These are phyloP conservation scores for Arbacia lixula DNA, from an alignment of 53 echinoderm and acorn worm genomes.

Conservation along the genomic window DNA sequence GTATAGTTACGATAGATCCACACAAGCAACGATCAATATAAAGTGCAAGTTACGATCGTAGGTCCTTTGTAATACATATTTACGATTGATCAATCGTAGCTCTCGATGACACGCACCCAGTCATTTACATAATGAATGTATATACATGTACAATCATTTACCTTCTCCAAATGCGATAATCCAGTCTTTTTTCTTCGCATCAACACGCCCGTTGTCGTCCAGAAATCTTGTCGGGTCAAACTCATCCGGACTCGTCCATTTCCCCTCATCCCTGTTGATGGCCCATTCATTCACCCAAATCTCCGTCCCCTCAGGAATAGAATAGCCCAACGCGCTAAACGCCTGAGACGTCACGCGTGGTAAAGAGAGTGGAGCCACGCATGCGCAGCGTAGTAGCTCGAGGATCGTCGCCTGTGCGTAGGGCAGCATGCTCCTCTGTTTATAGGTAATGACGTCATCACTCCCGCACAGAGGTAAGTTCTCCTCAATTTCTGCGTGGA, in stretches of 20 bases:
- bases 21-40: too few species aligned
- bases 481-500: constrained; percentile 41
- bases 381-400: constrained; percentile 50
- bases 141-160: too few species aligned
- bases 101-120: too few species aligned
- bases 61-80: too few species aligned
- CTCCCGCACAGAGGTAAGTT: not conserved
- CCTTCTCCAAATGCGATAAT: constrained; percentile 64
- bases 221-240: constrained; percentile 60
- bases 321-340: constrained; percentile 34
- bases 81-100: too few species aligned
- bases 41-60: too few species aligned
- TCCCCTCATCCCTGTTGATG: constrained; percentile 47
- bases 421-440: not conserved
- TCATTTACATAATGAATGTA: too few species aligned
- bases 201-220: constrained; percentile 24
- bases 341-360: constrained; percentile 55
- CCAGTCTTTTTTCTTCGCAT: constrained; percentile 16
- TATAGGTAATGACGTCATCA: constrained; percentile 29
- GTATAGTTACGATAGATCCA: too few species aligned
- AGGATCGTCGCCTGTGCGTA: constrained; percentile 57
- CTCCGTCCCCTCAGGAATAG: constrained; percentile 63
- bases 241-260: constrained; percentile 47
- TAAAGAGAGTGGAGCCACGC: constrained; percentile 54
- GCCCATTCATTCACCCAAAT: constrained; percentile 68